A percentile compares a stretch with the other conserved stretches of the same genome.
phyloP scores from a whole-genome alignment of 2,113 vertebrate species.

The Cygnus buccinator region DNA sequence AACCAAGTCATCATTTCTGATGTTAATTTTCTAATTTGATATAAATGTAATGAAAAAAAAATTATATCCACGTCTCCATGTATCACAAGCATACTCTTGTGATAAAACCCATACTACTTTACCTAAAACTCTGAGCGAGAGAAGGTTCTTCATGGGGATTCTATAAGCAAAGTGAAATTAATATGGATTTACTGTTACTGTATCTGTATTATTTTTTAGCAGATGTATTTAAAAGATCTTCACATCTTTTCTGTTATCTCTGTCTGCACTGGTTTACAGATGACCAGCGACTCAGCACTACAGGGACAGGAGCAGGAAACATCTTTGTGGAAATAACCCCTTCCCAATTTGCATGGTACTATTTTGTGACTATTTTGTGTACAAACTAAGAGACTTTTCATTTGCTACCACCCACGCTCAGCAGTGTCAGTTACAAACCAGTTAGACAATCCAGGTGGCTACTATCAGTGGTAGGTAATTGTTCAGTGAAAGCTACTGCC shows the following conservation, averaged over 20 bases:
- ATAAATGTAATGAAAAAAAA: background rate
- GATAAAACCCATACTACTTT: background rate
- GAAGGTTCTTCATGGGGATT: background rate
- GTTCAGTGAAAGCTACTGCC: background rate
- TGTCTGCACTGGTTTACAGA: background rate
- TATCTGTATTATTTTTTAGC: background rate
- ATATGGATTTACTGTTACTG: background rate
- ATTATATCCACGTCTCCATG: background rate
- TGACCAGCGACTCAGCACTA: background rate
- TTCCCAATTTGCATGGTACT: background rate
- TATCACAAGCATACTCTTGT: background rate
- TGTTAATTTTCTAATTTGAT: background rate
- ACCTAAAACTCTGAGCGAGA: background rate
- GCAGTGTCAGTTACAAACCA: background rate
- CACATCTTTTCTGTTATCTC: accelerated
- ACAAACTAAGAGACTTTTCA: background rate
- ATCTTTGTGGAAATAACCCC: background rate
- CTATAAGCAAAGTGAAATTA: background rate
- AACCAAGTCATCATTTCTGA: background rate
- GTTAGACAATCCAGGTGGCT: background rate
- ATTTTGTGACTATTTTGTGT: background rate
- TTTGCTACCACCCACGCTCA: background rate
- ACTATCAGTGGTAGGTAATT: background rate
- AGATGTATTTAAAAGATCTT: background rate
- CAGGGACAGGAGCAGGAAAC: background rate